phyloP scores from a whole-genome alignment of 2,113 vertebrate genomes.

The Apeltes quadracus region DNA sequence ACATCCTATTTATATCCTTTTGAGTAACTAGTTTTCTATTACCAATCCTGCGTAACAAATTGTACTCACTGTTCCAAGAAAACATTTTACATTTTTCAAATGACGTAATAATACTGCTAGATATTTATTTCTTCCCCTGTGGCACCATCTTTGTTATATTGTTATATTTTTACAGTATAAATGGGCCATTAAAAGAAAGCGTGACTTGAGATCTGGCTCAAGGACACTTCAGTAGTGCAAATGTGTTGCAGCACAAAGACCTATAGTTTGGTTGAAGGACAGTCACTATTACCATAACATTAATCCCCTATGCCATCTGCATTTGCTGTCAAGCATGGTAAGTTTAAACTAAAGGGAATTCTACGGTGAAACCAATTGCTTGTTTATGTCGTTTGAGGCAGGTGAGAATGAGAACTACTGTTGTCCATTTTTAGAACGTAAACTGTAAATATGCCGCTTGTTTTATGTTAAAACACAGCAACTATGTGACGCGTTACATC shows the following conservation, averaged over 20 bases:
- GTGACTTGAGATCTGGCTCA: conserved; percentile 32
- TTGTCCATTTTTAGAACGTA: conserved; percentile 44
- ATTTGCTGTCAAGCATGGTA: conserved; percentile 42
- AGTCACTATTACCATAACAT: conserved; percentile 32
- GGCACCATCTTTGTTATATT: not conserved
- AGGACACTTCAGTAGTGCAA: conserved; percentile 60
- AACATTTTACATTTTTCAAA: not conserved
- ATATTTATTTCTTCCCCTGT: conserved; percentile 3
- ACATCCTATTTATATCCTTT: no score
- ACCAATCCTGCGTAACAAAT: no score
- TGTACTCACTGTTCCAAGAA: not conserved
- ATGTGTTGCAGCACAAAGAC: conserved; percentile 2
- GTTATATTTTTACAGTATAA: conserved; percentile 11
- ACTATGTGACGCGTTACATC: conserved; percentile 25
- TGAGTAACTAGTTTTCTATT: no score
- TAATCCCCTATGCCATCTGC: conserved; percentile 42
- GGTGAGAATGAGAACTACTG: conserved; percentile 11
- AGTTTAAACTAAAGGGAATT: conserved; percentile 28
- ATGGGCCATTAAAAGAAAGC: conserved; percentile 13
- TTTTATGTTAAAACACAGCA: conserved; percentile 67
- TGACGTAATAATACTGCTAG: not conserved
- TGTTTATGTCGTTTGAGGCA: conserved; percentile 9
- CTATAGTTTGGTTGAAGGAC: conserved; percentile 40
- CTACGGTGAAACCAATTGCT: conserved; percentile 15
- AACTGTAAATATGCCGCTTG: conserved; percentile 67